Percentiles rank a stretch among this genome's conserved stretches.
Conservation (phyloP, 2,888 invertebrate species). For the Cantharis rustica region DNA sequence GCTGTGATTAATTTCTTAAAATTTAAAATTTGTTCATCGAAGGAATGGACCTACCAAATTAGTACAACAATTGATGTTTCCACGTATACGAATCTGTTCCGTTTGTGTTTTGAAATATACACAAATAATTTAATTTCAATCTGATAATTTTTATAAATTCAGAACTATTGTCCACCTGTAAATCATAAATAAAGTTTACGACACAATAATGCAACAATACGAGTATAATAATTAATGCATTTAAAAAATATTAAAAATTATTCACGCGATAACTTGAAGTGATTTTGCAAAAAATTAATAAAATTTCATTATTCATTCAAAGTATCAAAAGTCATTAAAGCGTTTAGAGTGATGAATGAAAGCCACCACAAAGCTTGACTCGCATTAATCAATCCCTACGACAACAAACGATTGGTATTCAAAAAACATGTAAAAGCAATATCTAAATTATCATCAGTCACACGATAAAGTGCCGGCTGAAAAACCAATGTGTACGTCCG, state of each 20-base stretch:
- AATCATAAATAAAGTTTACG: not conserved
- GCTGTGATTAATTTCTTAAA: too few species aligned
- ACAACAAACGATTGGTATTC: not conserved
- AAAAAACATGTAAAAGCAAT: not conserved
- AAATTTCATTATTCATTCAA: not conserved
- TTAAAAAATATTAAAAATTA: not conserved
- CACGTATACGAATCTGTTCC: too few species aligned
- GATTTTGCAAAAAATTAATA: not conserved
- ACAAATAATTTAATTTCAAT: too few species aligned
- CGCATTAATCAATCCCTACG: not conserved
- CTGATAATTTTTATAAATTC: too few species aligned
- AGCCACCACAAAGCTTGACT: not conserved
- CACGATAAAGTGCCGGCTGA: not conserved
- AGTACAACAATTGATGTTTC: too few species aligned
- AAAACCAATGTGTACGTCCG: not conserved
- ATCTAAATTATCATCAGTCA: not conserved
- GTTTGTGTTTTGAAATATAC: too few species aligned
- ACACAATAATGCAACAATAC: not conserved
- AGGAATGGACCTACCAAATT: too few species aligned
- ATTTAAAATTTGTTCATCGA: too few species aligned
- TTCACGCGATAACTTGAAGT: not conserved
- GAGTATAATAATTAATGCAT: not conserved
- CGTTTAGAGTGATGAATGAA: not conserved
- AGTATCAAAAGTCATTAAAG: not conserved
- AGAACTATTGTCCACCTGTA: too few species aligned